phyloP scores from a whole-genome alignment of 2,113 vertebrate genomes.

The Calypte anna region DNA sequence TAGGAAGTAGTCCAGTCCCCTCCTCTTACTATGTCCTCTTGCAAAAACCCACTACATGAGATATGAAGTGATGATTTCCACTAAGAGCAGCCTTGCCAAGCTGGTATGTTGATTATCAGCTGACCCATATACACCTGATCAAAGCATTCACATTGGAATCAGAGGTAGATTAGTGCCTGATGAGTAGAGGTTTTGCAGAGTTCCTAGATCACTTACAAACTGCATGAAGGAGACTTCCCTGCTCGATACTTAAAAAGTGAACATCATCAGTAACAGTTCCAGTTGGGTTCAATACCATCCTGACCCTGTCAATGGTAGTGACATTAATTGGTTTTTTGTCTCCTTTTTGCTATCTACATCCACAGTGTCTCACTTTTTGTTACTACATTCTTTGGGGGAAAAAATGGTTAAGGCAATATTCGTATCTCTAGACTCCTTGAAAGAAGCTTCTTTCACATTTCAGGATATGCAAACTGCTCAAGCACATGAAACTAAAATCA shows the following conservation, averaged over 20 bases:
- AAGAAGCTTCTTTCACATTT: background rate
- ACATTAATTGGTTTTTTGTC: rapidly evolving
- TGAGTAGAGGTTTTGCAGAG: background rate
- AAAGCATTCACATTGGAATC: background rate
- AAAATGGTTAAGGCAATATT: background rate
- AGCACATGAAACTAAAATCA: background rate
- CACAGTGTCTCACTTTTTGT: background rate
- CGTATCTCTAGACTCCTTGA: background rate
- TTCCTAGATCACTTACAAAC: background rate
- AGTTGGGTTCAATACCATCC: background rate
- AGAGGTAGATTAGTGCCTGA: background rate
- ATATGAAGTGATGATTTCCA: background rate
- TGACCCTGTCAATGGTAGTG: background rate
- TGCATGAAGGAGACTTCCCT: background rate
- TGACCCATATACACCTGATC: background rate
- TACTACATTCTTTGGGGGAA: background rate
- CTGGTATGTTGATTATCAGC: background rate
- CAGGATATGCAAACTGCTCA: background rate
- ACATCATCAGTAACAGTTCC: background rate
- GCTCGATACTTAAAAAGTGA: background rate
- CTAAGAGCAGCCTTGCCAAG: background rate
- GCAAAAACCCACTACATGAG: background rate
- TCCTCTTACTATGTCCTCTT: background rate
- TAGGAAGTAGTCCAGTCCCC: background rate
- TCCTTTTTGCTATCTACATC: background rate